A percentile compares a stretch with the other conserved stretches of the same genome.
Evolutionary conservation across 2,888 invertebrate genomes (phyloP).

Genomic region (Meliscaeva auricollis): DNA sequence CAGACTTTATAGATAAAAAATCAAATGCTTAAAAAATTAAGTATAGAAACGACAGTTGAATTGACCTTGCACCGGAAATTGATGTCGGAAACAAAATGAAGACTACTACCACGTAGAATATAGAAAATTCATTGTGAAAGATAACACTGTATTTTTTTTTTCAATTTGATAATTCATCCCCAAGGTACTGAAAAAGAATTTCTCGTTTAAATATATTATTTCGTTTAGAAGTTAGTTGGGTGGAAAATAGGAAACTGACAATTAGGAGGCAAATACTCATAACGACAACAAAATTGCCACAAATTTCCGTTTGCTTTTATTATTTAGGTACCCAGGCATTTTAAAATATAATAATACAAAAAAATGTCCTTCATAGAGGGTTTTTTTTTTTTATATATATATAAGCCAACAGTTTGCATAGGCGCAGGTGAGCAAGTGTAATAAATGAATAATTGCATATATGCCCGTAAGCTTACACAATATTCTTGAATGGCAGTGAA

Average conservation of each 20-base stretch:
- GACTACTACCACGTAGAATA: not conserved
- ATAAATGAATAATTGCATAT: not conserved
- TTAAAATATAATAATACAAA: not conserved
- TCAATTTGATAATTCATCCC: not conserved
- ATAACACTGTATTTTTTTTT: not conserved
- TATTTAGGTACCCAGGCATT: not conserved
- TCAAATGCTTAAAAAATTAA: not conserved
- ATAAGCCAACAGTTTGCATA: not conserved
- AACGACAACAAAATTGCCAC: constrained; percentile 8
- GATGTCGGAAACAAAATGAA: constrained; percentile 10
- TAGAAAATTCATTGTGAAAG: not conserved
- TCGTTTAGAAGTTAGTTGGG: constrained; percentile 2
- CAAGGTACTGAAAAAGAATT: not conserved
- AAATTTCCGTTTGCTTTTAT: constrained; percentile 1
- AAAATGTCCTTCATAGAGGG: constrained; percentile 25
- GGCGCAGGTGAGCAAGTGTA: not conserved
- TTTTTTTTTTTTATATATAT: not conserved
- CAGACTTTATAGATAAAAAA: not conserved
- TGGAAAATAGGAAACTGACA: constrained; percentile 28
- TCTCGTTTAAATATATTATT: not conserved
- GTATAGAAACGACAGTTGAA: not conserved
- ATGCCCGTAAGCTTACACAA: not conserved
- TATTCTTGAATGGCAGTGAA: not conserved
- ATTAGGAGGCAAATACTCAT: constrained; percentile 12
- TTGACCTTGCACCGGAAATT: constrained; percentile 30